Evolutionary conservation across 2,888 invertebrate species (phyloP).

Genomic region (Dasysyrphus albostriatus): DNA sequence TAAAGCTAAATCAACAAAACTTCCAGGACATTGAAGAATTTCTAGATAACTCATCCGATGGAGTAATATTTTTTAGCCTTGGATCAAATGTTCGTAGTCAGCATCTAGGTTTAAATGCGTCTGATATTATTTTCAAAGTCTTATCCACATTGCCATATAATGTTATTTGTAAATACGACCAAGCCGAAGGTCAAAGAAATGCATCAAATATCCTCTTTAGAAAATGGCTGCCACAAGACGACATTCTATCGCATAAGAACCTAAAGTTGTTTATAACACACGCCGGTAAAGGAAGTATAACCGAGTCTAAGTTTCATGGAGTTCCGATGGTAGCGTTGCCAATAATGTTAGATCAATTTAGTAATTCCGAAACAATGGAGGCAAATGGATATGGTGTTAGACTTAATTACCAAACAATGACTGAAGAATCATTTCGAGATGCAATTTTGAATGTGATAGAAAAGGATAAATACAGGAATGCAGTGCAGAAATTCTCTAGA

Average conservation of each 20-base stretch:
- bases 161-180: conserved; percentile 87
- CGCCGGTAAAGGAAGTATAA: conserved; percentile 88
- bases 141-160: conserved; percentile 86
- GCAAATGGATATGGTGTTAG: conserved; percentile 84
- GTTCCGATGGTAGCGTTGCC: conserved; percentile 90
- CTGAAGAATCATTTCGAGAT: conserved; percentile 67
- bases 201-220: conserved; percentile 81
- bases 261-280: conserved; percentile 83
- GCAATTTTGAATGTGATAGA: conserved; percentile 76
- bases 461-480: conserved; percentile 74
- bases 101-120: conserved; percentile 84
- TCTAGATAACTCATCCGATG: conserved; percentile 80
- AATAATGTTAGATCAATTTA: conserved; percentile 91
- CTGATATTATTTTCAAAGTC: conserved; percentile 85
- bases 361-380: conserved; percentile 89
- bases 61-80: conserved; percentile 82
- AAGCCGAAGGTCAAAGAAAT: conserved; percentile 70
- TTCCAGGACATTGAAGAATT: conserved; percentile 78
- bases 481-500: conserved; percentile 82
- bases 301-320: conserved; percentile 90
- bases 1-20: not conserved
- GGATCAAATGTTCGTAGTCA: conserved; percentile 80
- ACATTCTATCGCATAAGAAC: conserved; percentile 89
- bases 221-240: conserved; percentile 86
- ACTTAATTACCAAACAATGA: conserved; percentile 57